Base-by-base conservation (phyloP, 2,888 invertebrate genomes). In the Stictocephala bisonia region DNA sequence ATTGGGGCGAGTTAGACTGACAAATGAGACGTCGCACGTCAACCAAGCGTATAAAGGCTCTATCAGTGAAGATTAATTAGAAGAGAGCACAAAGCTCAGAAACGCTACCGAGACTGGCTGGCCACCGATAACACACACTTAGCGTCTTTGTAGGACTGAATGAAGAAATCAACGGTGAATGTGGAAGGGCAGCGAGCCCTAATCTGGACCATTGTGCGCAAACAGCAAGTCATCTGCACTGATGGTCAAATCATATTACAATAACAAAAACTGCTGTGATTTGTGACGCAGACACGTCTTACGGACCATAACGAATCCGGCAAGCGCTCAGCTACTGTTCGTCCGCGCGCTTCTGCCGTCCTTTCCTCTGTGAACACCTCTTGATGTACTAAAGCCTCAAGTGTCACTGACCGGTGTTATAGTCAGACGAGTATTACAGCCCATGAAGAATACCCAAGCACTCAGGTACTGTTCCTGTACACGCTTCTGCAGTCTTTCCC, bases 191-290 rank as follows among this genome's bases (percentile, higher is more conserved):
- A 56, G 70, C 70, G 56, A 40, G 27, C 44, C 70, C 41, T 71
- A 71, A 71, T 71, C 70, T 56, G 44, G 20, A 27, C 20, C 70
- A 56, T 70, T 70, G 58, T 71, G 58, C 18, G 70, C 44, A 58
- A 58, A 58, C 27, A 13, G 72, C 72, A 72, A 72, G 72, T 72
- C 72, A 72, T 27, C 53, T 24, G 53, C 66, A n/a, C 72, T 72
- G 72, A 72, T 72, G 72, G 72, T 72, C 72, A 72, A 67, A 72
- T 72, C 72, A 72, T 66, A 72, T 72, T 72, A 72, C 72, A 72
- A 72, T 72, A 72, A 72, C 72, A 72, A 72, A 72, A 72, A 72
- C 64, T 56, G 70, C 35, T 71, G 44, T 71, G 70, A 71, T 71
- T 71, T 58, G 70, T 71, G 48, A 71, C 53, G 70, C 70, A 56